Evolutionary conservation across 2,113 vertebrate species (phyloP).

Genomic region (Coturnix japonica): DNA sequence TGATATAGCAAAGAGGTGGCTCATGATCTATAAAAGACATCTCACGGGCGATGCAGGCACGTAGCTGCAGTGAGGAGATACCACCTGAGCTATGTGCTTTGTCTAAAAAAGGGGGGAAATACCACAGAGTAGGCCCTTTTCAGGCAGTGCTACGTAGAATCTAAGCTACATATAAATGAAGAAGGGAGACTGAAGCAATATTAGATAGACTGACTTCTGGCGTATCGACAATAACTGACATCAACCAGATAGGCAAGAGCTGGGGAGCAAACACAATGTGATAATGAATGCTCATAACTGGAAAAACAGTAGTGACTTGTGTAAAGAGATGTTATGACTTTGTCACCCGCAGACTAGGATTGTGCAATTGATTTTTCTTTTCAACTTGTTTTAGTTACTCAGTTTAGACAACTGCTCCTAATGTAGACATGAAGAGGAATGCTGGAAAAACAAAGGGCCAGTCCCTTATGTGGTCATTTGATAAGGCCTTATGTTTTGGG

Average conservation of each 20-base stretch:
- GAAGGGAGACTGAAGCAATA: constrained; percentile 37
- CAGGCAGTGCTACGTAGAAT: constrained; percentile 48
- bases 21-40: background rate
- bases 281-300: background rate
- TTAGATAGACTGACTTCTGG: constrained; percentile 19
- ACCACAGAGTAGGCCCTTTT: background rate
- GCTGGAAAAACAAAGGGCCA: background rate
- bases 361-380: constrained; percentile 58
- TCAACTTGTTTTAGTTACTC: constrained; percentile 6
- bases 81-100: constrained; percentile 43
- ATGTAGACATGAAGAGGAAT: background rate
- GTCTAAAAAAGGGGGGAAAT: constrained; percentile 17
- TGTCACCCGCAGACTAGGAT: constrained; percentile 60
- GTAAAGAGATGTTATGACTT: constrained; percentile 10
- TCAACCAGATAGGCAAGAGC: background rate
- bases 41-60: background rate
- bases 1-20: constrained; percentile 75
- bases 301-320: constrained; percentile 22
- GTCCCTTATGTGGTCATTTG: background rate
- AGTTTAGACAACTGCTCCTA: constrained; percentile 19
- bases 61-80: background rate
- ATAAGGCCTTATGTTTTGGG: background rate
- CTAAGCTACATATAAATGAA: constrained; percentile 14
- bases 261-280: background rate
- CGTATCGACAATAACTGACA: constrained; percentile 46